Evolutionary conservation across 1,140 invertebrate species (phyloP).

Genomic region (Drosophila orena): DNA sequence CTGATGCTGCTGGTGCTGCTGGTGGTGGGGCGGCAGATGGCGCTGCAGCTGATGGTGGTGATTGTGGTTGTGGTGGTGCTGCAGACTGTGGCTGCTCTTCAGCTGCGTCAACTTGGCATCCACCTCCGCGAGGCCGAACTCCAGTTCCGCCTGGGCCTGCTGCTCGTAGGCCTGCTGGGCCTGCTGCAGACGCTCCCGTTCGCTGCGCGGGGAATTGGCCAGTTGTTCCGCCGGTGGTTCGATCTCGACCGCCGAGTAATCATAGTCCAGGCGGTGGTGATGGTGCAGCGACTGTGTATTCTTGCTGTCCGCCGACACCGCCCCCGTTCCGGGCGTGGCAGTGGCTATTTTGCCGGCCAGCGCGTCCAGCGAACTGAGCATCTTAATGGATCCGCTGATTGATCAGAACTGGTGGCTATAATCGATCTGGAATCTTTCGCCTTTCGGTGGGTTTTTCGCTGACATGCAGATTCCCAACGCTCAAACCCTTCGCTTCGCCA

Average conservation of each 20-base stretch:
- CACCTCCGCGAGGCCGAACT: conserved; percentile 67
- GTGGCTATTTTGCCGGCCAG: conserved; percentile 93
- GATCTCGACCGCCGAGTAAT: conserved; percentile 73
- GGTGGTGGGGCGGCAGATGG: conserved; percentile 27
- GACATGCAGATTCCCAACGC: conserved; percentile 1
- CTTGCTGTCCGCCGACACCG: conserved; percentile 65
- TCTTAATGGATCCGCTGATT: conserved; percentile 64
- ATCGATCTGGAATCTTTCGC: not conserved
- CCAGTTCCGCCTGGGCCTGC: conserved; percentile 65
- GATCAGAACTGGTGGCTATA: not conserved
- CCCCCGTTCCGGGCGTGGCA: conserved; percentile 69
- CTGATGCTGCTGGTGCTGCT: conserved; percentile 15
- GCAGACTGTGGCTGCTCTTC: conserved; percentile 33
- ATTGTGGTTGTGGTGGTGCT: not conserved
- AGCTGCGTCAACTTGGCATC: conserved; percentile 60
- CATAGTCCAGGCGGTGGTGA: conserved; percentile 63
- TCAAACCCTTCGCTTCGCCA: conserved; percentile 5
- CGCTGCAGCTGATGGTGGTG: conserved; percentile 7
- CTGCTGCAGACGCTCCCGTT: conserved; percentile 65
- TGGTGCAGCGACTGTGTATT: conserved; percentile 58
- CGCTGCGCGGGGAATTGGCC: conserved; percentile 72
- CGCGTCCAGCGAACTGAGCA: conserved; percentile 92
- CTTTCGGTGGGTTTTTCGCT: not conserved
- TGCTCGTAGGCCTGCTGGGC: conserved; percentile 73
- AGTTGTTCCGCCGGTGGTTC: conserved; percentile 73